Evolutionary conservation across 2,888 invertebrate species (phyloP), one percentile per base, ranked within the genome.

Genomic region (Trachelus tabidus): DNA sequence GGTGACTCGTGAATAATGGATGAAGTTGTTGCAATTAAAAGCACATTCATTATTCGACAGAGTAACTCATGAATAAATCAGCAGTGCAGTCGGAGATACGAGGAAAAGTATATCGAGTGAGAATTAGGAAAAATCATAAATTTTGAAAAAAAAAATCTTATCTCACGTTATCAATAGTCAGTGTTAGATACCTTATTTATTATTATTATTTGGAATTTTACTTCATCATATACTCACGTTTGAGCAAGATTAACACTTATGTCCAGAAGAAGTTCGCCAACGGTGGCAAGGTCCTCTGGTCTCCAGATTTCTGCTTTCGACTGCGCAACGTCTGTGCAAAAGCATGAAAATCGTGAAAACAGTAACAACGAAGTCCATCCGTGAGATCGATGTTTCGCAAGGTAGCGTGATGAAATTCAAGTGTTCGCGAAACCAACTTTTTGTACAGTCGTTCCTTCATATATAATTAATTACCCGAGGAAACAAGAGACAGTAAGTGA

Each of bases 201-300:
- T 40, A 23, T 40, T 56, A 9, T 56, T 56, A 23, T 23, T 56
- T 23, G 23, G 0, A 23, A 56, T 56, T 23, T 56, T 56, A 56
- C 23, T 56, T 23, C 9, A 9, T 56, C 56, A 1, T 56, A 56
- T 56, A 94, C 95, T 95, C 93, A 97, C 97, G 95, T 96, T 92
- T 96, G 94, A 12, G 97, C 96, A 84, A 97, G 92, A 89, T 95
- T 96, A 85, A 95, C 95, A 56, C 97, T 96, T 87, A 97, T 95
- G 90, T 98, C 98, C 83, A 97, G 93, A 71, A 98, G 93, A 68
- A 97, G 93, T 92, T 97, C 97, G 68, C 97, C 97, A 74, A 97
- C 96, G 40, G 96, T 96, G 68, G 97, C 97, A 84, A 96, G 94
- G 88, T 97, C 96, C 91, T 97, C 96, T 0, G 97, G 94, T 88